A percentile compares a stretch with the other conserved stretches of the same genome.
These are phyloP conservation scores for Sturmia bella DNA, from an alignment of 2,888 invertebrate species.

Conservation along the genomic window DNA sequence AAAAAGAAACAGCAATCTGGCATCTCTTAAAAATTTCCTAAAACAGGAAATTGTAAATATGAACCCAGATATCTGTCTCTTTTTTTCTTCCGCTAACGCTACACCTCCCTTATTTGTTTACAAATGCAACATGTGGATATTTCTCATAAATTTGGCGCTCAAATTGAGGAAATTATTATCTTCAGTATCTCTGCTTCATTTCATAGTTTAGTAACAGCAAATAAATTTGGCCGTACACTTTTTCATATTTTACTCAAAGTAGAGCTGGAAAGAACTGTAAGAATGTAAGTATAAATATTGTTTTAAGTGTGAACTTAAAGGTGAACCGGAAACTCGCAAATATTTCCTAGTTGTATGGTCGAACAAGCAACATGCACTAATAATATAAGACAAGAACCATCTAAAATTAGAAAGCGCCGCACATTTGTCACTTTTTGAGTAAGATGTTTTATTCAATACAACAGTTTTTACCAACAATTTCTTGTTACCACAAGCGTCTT, in stretches of 20 bases:
- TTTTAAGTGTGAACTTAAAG: background rate
- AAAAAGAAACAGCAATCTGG: too few species aligned
- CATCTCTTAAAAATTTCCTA: too few species aligned
- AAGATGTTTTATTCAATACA: too few species aligned
- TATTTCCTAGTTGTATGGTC: background rate
- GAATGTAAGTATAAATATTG: background rate
- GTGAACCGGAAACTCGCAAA: background rate
- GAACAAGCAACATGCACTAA: too few species aligned
- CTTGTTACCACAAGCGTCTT: too few species aligned
- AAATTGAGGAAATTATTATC: background rate
- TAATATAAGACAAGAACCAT: too few species aligned
- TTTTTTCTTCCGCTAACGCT: background rate
- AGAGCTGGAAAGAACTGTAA: background rate
- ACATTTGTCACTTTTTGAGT: too few species aligned
- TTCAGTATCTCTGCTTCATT: background rate
- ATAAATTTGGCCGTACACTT: background rate
- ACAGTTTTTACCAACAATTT: too few species aligned
- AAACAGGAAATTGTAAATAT: too few species aligned
- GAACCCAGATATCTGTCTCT: background rate
- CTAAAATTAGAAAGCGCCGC: too few species aligned
- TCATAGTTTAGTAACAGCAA: background rate
- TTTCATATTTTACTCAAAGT: background rate
- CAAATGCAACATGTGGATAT: too few species aligned
- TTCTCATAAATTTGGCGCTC: background rate
- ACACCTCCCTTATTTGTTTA: background rate